Base-by-base conservation (phyloP, 2,888 invertebrate genomes). In the Eupithecia inturbata region DNA sequence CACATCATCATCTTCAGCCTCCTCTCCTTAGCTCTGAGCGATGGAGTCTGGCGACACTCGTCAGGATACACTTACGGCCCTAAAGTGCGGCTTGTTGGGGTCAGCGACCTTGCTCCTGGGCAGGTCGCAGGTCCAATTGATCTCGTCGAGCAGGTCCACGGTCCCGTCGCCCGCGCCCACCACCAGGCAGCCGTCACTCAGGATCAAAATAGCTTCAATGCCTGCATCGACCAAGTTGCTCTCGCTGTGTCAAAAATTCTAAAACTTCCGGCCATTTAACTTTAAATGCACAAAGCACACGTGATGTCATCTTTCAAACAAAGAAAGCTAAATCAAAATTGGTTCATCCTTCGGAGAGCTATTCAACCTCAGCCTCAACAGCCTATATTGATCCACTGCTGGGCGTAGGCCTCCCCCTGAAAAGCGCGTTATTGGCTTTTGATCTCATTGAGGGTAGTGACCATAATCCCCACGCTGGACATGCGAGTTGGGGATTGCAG, bases 81-180 rank as follows among this genome's bases (percentile, higher is more conserved):
- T 95, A 66, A 95, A 95, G 81, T 92, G 91, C 0, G 96, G 96
- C 87, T 92, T 92, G 66, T 95, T 96, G 0, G 96, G 96, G 41
- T 90, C 88, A 2, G 90, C 79, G 9, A 95, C 77, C 76, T 91
- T 93, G 66, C 90, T 89, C 73, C 92, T 92, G 3, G 94, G 92
- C 77, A 95, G 91, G 6, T 85, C 83, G 0, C 93, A 92, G 72
- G 88, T 89, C 92, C 93, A 94, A 84, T 95, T 95, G 79, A 95
- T 95, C 83, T 96, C 95, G 81, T 96, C 95, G 1, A 97, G 95
- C 31, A 97, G 79, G 79, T 98, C 97, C 0, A 98, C 90, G 0
- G 96, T 96, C 0, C 99, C 99, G 89, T 98, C 97, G 0, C 99
- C 99, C 5, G 97, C 96, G 0, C 98, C 99, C 74, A 98, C 96